Evolutionary conservation across 2,888 invertebrate species (phyloP), one percentile per base, ranked within the genome.

Genomic region (Leptopilina syphax): DNA sequence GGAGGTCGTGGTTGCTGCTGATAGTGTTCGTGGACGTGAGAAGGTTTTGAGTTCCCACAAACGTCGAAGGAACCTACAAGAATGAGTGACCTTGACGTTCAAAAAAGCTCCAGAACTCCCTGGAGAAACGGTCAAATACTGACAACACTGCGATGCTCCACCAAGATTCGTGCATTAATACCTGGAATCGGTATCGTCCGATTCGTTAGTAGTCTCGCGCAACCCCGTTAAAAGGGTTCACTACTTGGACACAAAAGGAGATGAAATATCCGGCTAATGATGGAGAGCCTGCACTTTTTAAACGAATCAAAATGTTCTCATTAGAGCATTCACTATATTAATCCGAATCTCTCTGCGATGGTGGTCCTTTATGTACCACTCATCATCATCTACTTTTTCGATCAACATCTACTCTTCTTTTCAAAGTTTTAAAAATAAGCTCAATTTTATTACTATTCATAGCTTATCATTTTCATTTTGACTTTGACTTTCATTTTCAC

Each of bases 1-100:
- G 77, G 80, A 83, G 80, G 83, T 83, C 80, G 81, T 66, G 50
- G 44, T 34, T 47, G 4, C 9, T 50, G 80, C 66, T 80, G 81
- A 84, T 81, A 82, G 82, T 70, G 83, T 79, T 79, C 81, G 81
- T 82, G 84, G 85, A 89, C 88, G 90, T 90, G 88, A 90, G 90
- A 90, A 90, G 89, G 82, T 87, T 34, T 85, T 78, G 84, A 82
- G 89, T 90, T 90, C 90, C 90, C 90, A 90, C 90, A 91, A 88
- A 87, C 87, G 86, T 86, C 87, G 87, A 84, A 85, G 83, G 81
- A 84, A 82, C 84, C 80, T 77, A 79, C 81, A 84, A 44, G 85
- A 83, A 83, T 80, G 81, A 82, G 81, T 84, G 87, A 86, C 87
- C 88, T 87, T 88, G 86, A 82, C 83, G 84, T 83, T 82, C 82